Conservation (phyloP, 2,888 invertebrate species). For the Drosophila imparisetae region DNA sequence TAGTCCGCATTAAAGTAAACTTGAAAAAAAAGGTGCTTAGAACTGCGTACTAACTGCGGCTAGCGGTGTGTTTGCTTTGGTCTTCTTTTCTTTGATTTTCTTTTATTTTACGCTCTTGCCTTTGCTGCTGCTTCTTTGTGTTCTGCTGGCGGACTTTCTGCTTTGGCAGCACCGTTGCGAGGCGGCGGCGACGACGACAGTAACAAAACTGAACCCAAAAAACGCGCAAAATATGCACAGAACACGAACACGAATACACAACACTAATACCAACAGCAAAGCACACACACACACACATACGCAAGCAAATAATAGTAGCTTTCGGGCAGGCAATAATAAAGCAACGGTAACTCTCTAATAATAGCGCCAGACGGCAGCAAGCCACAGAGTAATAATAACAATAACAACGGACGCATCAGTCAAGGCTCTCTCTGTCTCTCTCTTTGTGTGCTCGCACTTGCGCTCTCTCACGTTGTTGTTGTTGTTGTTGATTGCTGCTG, state of each 20-base stretch:
- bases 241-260: slow-evolving; percentile 59
- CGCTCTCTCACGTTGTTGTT: slow-evolving; percentile 32
- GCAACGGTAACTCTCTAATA: slow-evolving; percentile 77
- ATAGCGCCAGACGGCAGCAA: slow-evolving; percentile 57
- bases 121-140: slow-evolving; percentile 28
- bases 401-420: slow-evolving; percentile 17
- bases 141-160: slow-evolving; percentile 39
- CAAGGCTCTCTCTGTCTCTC: slow-evolving; percentile 21
- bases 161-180: slow-evolving; percentile 58
- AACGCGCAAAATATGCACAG: slow-evolving; percentile 77
- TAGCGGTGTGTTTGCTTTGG: slow-evolving; percentile 55
- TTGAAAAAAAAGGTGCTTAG: slow-evolving; percentile 42
- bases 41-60: slow-evolving; percentile 67
- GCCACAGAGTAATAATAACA: slow-evolving; percentile 26
- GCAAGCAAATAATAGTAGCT: slow-evolving; percentile 58
- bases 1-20: slow-evolving; percentile 28
- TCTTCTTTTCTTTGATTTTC: slow-evolving; percentile 32
- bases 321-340: slow-evolving; percentile 69
- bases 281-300: slow-evolving; percentile 19
- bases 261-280: slow-evolving; percentile 33
- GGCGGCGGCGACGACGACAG: slow-evolving; percentile 70
- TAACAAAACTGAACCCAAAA: slow-evolving; percentile 78
- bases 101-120: slow-evolving; percentile 32
- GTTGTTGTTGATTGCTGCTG: slow-evolving; percentile 24
- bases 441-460: slow-evolving; percentile 28